Conservation (phyloP, 2,797 vertebrate genomes). For the Gobio occitaniae region DNA sequence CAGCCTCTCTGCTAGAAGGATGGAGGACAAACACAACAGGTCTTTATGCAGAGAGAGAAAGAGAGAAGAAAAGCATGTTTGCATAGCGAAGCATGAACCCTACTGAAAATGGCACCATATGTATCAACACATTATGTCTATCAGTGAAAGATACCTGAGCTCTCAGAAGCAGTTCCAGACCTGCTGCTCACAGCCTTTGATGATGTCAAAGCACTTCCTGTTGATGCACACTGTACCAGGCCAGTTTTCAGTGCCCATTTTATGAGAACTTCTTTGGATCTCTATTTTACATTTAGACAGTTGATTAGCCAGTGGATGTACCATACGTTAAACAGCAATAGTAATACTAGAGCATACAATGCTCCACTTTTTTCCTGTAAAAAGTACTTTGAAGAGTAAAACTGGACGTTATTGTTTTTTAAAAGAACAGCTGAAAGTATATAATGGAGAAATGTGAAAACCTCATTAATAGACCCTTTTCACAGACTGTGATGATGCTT, state of each 20-base stretch:
- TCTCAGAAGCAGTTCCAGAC: conserved; percentile 20
- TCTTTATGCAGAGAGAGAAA: conserved; percentile 31
- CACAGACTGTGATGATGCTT: too few relatives aligned
- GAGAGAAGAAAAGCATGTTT: conserved; percentile 14
- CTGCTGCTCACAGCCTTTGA: not conserved
- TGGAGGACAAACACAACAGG: conserved; percentile 22
- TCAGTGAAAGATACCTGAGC: conserved; percentile 12
- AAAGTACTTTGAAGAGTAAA: too few relatives aligned
- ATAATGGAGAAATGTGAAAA: not conserved
- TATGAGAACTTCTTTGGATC: not conserved
- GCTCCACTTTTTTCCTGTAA: not conserved
- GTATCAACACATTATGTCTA: not conserved
- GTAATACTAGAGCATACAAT: not conserved
- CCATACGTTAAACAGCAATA: not conserved
- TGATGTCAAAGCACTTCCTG: conserved; percentile 4
- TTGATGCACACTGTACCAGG: not conserved
- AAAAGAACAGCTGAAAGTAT: not conserved
- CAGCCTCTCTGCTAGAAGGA: not conserved
- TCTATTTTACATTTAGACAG: not conserved
- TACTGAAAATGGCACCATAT: not conserved
- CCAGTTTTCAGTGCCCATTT: not conserved
- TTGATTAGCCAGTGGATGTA: not conserved
- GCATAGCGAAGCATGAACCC: not conserved
- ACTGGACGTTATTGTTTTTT: not conserved
- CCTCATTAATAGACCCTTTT: too few relatives aligned